Evolutionary conservation across 2,797 vertebrate genomes (phyloP).

Genomic region (Sparus aurata): DNA sequence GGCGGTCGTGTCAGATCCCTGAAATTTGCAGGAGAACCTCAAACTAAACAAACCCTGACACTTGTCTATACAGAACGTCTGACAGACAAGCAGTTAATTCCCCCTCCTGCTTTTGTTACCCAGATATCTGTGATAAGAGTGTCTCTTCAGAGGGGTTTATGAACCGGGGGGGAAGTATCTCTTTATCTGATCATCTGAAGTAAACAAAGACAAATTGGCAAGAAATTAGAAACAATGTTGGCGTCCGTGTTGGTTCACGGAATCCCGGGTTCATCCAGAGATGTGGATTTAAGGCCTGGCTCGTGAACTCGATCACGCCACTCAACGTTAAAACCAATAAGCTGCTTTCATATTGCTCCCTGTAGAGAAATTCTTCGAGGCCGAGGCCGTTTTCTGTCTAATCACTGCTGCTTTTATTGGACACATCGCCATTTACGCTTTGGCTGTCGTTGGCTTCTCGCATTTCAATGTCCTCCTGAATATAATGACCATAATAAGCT

Average conservation of each 20-base stretch:
- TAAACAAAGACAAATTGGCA: slow-evolving; percentile 26
- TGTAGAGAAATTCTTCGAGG: neutral
- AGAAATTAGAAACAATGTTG: neutral
- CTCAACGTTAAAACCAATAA: neutral
- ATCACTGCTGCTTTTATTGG: slow-evolving; percentile 21
- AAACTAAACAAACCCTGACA: neutral
- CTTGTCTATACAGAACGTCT: neutral
- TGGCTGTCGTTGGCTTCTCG: neutral
- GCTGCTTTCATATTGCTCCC: slow-evolving; percentile 5
- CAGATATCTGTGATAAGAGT: neutral
- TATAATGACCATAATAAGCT: neutral
- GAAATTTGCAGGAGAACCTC: neutral
- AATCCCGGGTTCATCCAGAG: neutral
- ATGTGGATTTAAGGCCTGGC: neutral
- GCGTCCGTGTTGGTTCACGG: neutral
- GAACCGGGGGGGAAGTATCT: neutral
- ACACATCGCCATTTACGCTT: neutral
- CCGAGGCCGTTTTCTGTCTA: neutral
- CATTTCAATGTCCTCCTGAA: neutral
- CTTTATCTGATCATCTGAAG: slow-evolving; percentile 1
- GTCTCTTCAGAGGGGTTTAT: neutral
- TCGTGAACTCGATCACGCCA: neutral
- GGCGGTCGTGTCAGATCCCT: neutral
- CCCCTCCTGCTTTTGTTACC: neutral
- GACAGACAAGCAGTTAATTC: neutral